phyloP scores from a whole-genome alignment of 2,888 invertebrate species.

The Caenorhabditis macrosperma region DNA sequence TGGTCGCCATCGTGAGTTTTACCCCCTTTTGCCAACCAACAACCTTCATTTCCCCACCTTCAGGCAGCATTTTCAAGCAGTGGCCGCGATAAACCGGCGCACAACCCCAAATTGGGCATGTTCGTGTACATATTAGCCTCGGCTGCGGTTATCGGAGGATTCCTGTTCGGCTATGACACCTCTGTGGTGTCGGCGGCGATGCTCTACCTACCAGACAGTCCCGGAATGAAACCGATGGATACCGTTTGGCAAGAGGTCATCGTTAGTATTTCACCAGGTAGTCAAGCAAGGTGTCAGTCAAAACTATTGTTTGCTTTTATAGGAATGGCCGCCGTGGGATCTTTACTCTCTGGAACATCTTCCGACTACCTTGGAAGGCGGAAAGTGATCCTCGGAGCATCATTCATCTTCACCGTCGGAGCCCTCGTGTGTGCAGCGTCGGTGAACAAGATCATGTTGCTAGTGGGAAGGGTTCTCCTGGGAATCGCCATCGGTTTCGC shows the following conservation, averaged over 20 bases:
- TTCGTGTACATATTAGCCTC: conserved; percentile 68
- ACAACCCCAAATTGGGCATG: conserved; percentile 64
- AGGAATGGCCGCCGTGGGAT: conserved; percentile 69
- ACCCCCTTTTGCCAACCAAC: too few relatives aligned
- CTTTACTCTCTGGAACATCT: conserved; percentile 78
- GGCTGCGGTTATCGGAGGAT: conserved; percentile 65
- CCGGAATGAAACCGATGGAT: conserved; percentile 68
- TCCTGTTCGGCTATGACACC: conserved; percentile 84
- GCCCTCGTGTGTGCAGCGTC: conserved; percentile 81
- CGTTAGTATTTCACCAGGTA: conserved; percentile 74
- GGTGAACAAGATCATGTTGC: conserved; percentile 65
- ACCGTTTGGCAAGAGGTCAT: conserved; percentile 77
- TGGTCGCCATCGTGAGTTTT: conserved; percentile 58
- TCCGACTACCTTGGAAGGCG: conserved; percentile 83
- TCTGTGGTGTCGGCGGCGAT: conserved; percentile 82
- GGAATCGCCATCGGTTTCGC: conserved; percentile 77
- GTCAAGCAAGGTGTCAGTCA: not conserved
- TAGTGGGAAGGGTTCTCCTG: conserved; percentile 74
- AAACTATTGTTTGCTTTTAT: not conserved
- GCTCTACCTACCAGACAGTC: conserved; percentile 72
- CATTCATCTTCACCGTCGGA: conserved; percentile 80
- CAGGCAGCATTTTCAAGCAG: conserved; percentile 56
- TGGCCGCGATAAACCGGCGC: conserved; percentile 60
- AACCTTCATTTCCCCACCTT: too few relatives aligned
- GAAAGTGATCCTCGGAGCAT: conserved; percentile 82